Evolutionary conservation across 2,888 invertebrate genomes (phyloP).

Genomic region (Drosophila subsilvestris): DNA sequence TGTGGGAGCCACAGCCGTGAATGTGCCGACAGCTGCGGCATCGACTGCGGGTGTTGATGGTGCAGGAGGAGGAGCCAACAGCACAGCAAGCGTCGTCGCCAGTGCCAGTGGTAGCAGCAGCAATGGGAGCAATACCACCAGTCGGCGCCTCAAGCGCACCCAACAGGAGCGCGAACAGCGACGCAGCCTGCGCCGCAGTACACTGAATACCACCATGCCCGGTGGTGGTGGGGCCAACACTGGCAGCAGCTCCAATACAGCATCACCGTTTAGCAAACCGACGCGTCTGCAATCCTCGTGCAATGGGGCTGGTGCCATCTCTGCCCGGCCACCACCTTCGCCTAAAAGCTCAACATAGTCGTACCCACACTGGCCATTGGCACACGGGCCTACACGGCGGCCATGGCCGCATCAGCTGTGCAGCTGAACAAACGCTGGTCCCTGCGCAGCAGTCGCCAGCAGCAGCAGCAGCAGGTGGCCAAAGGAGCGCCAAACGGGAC

Average conservation of each 20-base stretch:
- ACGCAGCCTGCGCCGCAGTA: constrained; percentile 51
- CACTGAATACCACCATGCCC: constrained; percentile 35
- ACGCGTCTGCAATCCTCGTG: constrained; percentile 68
- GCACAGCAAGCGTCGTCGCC: constrained; percentile 53
- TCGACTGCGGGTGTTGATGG: not conserved
- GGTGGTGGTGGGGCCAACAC: not conserved
- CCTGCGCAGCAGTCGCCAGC: constrained; percentile 58
- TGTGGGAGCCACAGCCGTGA: not conserved
- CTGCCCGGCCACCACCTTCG: constrained; percentile 75
- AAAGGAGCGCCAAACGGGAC: not conserved
- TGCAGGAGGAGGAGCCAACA: constrained; percentile 6
- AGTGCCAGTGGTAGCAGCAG: constrained; percentile 56
- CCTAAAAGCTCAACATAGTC: constrained; percentile 71
- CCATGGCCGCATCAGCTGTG: constrained; percentile 62
- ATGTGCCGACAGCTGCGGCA: not conserved
- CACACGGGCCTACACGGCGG: constrained; percentile 66
- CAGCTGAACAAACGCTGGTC: constrained; percentile 68
- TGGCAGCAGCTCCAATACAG: not conserved
- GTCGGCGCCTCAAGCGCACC: constrained; percentile 54
- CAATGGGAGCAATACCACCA: not conserved
- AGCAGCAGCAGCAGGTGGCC: constrained; percentile 3
- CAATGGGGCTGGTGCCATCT: constrained; percentile 56
- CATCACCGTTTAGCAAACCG: constrained; percentile 63
- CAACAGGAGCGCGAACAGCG: constrained; percentile 65
- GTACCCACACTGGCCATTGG: constrained; percentile 74